A percentile compares a stretch with the other conserved stretches of the same genome.
These are phyloP conservation scores for Drosophila putrida DNA, from an alignment of 2,888 invertebrate genomes.

Conservation along the genomic window DNA sequence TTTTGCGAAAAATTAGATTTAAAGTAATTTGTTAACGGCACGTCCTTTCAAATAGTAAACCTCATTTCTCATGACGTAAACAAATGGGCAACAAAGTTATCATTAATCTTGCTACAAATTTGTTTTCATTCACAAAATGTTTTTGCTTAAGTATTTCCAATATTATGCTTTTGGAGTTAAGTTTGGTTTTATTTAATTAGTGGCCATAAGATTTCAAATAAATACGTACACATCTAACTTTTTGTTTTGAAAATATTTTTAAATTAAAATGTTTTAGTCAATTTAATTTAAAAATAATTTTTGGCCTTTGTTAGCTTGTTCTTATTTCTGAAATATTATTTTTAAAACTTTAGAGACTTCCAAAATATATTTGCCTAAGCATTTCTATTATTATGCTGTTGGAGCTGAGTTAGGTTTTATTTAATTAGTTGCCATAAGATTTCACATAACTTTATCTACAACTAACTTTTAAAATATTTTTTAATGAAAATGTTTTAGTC, in stretches of 20 bases:
- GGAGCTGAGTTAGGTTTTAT: neutral
- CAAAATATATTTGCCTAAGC: neutral
- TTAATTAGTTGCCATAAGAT: neutral
- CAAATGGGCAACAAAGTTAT: constrained; percentile 2
- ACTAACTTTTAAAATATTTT: too few species aligned
- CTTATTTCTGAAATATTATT: too few species aligned
- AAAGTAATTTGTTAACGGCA: neutral
- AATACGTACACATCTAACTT: too few species aligned
- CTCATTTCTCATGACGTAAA: constrained; percentile 2
- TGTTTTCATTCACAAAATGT: neutral
- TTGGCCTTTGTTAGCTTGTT: too few species aligned
- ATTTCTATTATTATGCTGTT: constrained; percentile 1
- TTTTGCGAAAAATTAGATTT: neutral
- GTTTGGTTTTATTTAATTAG: neutral
- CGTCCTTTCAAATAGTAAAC: neutral
- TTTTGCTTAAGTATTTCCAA: neutral
- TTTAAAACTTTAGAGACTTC: too few species aligned
- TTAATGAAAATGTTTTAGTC: too few species aligned
- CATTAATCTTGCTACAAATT: constrained; percentile 16
- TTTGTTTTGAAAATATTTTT: too few species aligned
- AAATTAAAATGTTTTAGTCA: too few species aligned
- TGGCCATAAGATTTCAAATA: neutral
- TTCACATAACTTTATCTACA: neutral
- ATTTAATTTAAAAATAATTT: too few species aligned
- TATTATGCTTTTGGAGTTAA: neutral